Base-by-base conservation (phyloP, 2,113 vertebrate species). In the Geothlypis trichas region DNA sequence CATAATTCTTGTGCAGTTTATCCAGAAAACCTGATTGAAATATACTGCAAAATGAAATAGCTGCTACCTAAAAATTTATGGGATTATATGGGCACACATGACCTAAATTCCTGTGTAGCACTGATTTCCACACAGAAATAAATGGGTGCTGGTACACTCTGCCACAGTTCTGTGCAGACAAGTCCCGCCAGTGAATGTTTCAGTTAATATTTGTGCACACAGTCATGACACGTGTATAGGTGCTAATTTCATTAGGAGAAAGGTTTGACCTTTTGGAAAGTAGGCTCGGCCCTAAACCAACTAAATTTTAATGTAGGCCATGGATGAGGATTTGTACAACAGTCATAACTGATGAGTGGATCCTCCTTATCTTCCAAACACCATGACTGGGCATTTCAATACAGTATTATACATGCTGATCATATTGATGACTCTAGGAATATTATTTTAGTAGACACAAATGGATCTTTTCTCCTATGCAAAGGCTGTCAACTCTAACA, bases 1-100 rank as follows among this genome's bases (percentile, higher is more conserved):
- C 30, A 42, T 74, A 86, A 68, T 59, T 93, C 72, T 89, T 68
- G 30, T 44, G 22, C 9, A 65, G 31, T 77, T 92, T 87, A 72
- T 67, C 58, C 1, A 1, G 57, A 91, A 92, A 95, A 57, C 26
- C 18, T 74, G 73, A 72, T 87, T 74, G 87, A 86, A 35, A 65
- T 52, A 61, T n/a, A 84, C 5, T 47, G 27, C 33, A 67, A 78
- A 96, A 84, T 44, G 8, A 75, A 93, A 82, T 35, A 7, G 7
- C 17, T 72, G 35, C 23, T 55, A 41, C 22, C 52, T 94, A 74
- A 89, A 84, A 78, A 61, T 35, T 26, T 84, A 71, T 42, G 26
- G 37, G 37, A 35, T 74, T 15, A 35, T 67, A 52, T 13, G 15
- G 16, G 18, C 21, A 66, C 42, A 27, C 19, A 39, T 49, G 87